Evolutionary conservation across 2,888 invertebrate species (phyloP).

Genomic region (Acleris literana): DNA sequence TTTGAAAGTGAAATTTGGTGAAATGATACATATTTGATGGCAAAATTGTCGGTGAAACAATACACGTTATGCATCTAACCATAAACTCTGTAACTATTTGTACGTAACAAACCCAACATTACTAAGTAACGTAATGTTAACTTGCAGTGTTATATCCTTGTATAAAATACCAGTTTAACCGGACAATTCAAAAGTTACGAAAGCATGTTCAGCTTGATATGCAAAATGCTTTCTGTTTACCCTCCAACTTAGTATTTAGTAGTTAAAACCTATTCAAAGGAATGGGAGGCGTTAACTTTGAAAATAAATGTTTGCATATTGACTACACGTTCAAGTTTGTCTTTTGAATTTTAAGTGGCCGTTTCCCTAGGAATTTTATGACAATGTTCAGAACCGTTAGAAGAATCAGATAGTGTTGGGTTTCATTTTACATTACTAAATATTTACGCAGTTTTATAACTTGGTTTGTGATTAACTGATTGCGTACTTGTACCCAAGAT

Average conservation of each 20-base stretch:
- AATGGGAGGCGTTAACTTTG: background rate
- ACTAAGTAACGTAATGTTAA: slow-evolving; percentile 17
- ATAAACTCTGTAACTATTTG: background rate
- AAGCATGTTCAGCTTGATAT: slow-evolving; percentile 21
- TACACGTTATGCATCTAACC: background rate
- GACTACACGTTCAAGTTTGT: no score
- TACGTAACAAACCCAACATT: slow-evolving; percentile 1
- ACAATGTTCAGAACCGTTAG: no score
- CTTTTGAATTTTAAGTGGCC: no score
- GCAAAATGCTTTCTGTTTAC: slow-evolving; percentile 31
- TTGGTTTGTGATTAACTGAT: no score
- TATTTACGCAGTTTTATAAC: no score
- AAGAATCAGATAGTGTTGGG: no score
- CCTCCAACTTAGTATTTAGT: background rate
- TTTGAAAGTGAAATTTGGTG: no score
- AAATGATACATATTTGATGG: no score
- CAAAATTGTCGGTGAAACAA: no score
- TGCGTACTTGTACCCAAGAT: no score
- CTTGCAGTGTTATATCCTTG: slow-evolving; percentile 12
- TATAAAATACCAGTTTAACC: slow-evolving; percentile 24
- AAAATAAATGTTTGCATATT: background rate
- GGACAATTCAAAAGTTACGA: slow-evolving; percentile 31
- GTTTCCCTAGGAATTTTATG: no score
- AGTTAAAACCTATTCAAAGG: slow-evolving; percentile 1
- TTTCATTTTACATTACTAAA: no score